Base-by-base conservation (phyloP, 2,113 vertebrate genomes). In the Chascanopsetta lugubris region DNA sequence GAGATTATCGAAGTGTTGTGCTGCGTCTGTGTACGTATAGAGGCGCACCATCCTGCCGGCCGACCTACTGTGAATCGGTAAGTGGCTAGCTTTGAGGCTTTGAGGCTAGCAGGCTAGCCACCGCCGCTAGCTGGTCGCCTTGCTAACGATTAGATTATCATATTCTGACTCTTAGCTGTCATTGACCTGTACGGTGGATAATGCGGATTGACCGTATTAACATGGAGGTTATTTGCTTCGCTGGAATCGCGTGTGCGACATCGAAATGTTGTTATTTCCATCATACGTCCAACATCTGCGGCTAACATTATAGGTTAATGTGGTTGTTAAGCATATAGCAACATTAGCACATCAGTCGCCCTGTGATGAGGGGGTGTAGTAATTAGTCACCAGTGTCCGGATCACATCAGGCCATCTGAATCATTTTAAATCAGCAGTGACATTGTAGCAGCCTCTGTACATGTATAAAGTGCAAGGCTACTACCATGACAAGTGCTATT, bases 51-150 rank as follows among this genome's bases (percentile, higher is more conserved):
- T 76, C 60, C 72, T 45, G 59, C 45, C 59, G 40, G 59, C 55
- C 61, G 43, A 45, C 47, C 56, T 47, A 36, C 85, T 65, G 80
- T 85, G 60, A 79, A 69, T 75, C 68, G 83, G 88, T 90, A 70
- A 89, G 89, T 87, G 80, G 70, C 61, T 86, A 68, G 72, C 78
- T 77, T 63, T 36, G 34, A 46, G 32, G 80, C 70, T 83, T 75
- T 12, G 54, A 13, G 26, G 58, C 12, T 78, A 75, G 68, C 56
- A 12, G 24, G 69, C 61, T 87, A 85, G 59, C 65, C 36, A 42
- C 42, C 60, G 68, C 57, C 50, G 85, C 74, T 87, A 81, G 72
- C 80, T 71, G 51, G 9, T 17, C 6, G 15, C 43, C 40, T 36
- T 32, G 79, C 84, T 85, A 75, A 61, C 50, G 61, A 8, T 47